Conservation (phyloP, 2,113 vertebrate genomes). For the Protomyctophum bolini region DNA sequence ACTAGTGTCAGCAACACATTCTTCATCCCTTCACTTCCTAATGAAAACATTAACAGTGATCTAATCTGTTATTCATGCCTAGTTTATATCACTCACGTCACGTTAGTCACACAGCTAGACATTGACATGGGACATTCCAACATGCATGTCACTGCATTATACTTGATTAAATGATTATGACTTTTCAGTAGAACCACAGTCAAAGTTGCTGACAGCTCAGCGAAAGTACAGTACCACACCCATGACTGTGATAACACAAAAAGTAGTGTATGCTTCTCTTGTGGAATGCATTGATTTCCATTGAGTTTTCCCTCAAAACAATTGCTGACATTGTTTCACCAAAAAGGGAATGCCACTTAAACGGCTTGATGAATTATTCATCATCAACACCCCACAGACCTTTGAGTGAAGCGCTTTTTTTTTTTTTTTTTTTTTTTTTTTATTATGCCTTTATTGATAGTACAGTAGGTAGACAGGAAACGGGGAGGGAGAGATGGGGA, state of each 20-base stretch:
- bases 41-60: conserved; percentile 53
- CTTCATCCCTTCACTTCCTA: conserved; percentile 37
- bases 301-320: conserved; percentile 20
- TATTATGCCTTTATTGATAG: too few species aligned
- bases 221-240: conserved; percentile 22
- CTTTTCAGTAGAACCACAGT: conserved; percentile 3
- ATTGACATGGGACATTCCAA: background rate
- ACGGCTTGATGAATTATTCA: conserved; percentile 44
- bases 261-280: background rate
- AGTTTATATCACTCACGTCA: conserved; percentile 28
- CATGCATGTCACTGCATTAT: background rate
- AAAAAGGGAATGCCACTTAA: conserved; percentile 14
- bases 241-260: conserved; percentile 25
- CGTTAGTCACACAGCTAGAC: conserved; percentile 29
- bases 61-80: conserved; percentile 50
- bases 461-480: too few species aligned
- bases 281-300: background rate
- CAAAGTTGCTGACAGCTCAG: conserved; percentile 4
- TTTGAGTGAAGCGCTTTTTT: conserved; percentile 20
- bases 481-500: too few species aligned
- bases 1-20: conserved; percentile 12
- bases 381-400: conserved; percentile 20
- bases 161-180: background rate
- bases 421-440: too few species aligned
- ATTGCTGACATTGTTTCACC: conserved; percentile 20